Percentiles rank a stretch among this genome's conserved stretches.
phyloP scores from a whole-genome alignment of 2,113 vertebrate species.

The Archocentrus centrarchus region DNA sequence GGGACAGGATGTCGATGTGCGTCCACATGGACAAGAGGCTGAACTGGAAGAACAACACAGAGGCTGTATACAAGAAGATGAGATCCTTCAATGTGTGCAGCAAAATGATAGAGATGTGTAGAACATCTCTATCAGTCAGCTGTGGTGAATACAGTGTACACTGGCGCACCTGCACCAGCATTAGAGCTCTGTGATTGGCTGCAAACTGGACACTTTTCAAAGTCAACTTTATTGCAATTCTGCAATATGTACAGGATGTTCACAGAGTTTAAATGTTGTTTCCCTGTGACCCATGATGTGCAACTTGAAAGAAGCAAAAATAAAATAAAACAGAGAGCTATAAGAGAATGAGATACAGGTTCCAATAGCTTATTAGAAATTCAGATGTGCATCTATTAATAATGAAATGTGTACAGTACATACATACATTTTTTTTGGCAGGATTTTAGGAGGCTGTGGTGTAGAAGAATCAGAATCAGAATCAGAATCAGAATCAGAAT shows the following conservation, averaged over 20 bases:
- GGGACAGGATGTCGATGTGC: not conserved
- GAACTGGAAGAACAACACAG: not conserved
- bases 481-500: too few species aligned
- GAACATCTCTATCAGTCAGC: not conserved
- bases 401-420: too few species aligned
- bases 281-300: too few species aligned
- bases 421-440: too few species aligned
- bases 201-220: not conserved
- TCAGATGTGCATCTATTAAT: too few species aligned
- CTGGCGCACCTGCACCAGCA: not conserved
- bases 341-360: too few species aligned
- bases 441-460: too few species aligned
- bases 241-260: too few species aligned
- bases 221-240: not conserved
- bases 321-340: not conserved
- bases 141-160: not conserved
- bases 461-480: too few species aligned
- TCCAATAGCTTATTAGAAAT: too few species aligned
- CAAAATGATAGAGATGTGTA: not conserved
- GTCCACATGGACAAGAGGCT: not conserved
- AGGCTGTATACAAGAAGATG: not conserved
- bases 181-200: slow-evolving; percentile 1
- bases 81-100: too few species aligned
- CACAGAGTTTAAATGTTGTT: too few species aligned
- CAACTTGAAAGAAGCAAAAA: not conserved